These are phyloP conservation scores for Crossocerus cetratus DNA, from an alignment of 2,888 invertebrate species.

Conservation along the genomic window DNA sequence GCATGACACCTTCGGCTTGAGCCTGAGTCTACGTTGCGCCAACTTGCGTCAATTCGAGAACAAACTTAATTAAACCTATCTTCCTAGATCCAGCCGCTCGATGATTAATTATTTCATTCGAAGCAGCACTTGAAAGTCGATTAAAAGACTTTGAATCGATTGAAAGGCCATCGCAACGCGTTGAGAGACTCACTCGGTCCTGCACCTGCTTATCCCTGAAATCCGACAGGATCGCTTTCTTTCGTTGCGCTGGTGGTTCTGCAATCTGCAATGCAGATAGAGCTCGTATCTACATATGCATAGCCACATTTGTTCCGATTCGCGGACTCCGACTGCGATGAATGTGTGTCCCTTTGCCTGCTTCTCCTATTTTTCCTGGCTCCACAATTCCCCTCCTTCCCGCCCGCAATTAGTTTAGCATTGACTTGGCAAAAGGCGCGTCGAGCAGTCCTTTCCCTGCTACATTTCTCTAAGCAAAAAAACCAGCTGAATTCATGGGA, in stretches of 20 bases:
- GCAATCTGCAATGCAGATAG: conserved; percentile 55
- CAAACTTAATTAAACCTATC: background rate
- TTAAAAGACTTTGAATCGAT: background rate
- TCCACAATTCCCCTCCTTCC: background rate
- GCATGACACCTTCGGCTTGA: background rate
- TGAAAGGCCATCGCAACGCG: background rate
- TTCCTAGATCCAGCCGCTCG: too few species aligned
- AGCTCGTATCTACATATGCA: conserved; percentile 55
- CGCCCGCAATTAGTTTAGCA: too few species aligned
- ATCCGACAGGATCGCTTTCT: conserved; percentile 27
- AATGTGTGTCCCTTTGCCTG: conserved; percentile 13
- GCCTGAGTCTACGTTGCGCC: background rate
- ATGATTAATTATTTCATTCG: too few species aligned
- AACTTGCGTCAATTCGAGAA: background rate
- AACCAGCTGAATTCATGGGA: too few species aligned
- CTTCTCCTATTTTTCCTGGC: conserved; percentile 10
- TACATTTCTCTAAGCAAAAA: too few species aligned
- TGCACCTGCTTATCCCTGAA: conserved; percentile 27
- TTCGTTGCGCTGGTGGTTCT: background rate
- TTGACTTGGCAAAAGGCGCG: too few species aligned
- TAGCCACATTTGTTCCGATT: conserved; percentile 49
- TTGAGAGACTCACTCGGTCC: conserved; percentile 5
- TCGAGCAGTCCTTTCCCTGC: too few species aligned
- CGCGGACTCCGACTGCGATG: conserved; percentile 35
- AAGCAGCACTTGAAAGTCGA: too few species aligned